Evolutionary conservation across 2,888 invertebrate genomes (phyloP).

Genomic region (Pyrrhia umbra): DNA sequence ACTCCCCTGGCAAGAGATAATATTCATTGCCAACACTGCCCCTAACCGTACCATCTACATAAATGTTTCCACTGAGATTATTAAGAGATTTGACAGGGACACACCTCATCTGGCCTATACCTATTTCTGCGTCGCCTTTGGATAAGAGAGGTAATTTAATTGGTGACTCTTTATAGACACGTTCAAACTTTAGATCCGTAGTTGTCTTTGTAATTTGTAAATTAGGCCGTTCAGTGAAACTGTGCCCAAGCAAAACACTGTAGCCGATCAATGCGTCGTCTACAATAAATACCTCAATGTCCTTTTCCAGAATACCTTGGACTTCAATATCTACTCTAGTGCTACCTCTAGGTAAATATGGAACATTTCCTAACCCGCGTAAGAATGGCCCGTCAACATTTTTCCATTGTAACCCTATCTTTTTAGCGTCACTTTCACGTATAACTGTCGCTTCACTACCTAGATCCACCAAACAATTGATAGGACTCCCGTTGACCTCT

Average conservation of each 20-base stretch:
- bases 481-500: conserved; percentile 1
- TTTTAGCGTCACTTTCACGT: conserved; percentile 2
- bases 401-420: neutral
- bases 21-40: conserved; percentile 2
- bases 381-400: neutral
- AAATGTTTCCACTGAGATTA: neutral
- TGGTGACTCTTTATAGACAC: neutral
- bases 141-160: conserved; percentile 1
- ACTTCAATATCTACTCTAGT: conserved; percentile 2
- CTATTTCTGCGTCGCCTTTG: neutral
- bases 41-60: conserved; percentile 4
- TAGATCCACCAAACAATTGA: conserved; percentile 1
- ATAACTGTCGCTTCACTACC: conserved; percentile 8
- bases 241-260: conserved; percentile 3
- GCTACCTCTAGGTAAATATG: conserved; percentile 5
- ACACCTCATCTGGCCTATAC: conserved; percentile 2
- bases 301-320: conserved; percentile 5
- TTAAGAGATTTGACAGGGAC: neutral
- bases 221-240: conserved; percentile 9
- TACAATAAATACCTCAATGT: conserved; percentile 9
- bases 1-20: conserved; percentile 12
- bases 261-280: conserved; percentile 7
- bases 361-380: conserved; percentile 4
- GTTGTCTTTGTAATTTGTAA: conserved; percentile 5
- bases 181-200: conserved; percentile 6